These are phyloP conservation scores for Augochlorella aurata DNA, from an alignment of 2,888 invertebrate species.

Conservation along the genomic window DNA sequence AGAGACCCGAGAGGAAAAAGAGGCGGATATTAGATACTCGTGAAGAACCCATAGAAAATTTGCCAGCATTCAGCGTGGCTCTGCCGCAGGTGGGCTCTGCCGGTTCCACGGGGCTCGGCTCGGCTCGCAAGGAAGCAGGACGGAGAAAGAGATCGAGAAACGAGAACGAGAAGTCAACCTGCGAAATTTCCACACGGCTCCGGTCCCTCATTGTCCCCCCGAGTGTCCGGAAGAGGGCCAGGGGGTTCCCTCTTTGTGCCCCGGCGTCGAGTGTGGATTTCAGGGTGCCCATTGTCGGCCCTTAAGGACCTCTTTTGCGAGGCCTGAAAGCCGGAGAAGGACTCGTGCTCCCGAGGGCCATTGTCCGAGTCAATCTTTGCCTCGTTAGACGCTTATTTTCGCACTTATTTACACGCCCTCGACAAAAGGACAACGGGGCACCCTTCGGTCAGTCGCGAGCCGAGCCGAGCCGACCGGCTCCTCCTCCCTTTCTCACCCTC, in stretches of 20 bases:
- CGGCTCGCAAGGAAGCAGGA: slow-evolving; percentile 25
- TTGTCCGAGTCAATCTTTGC: slow-evolving; percentile 81
- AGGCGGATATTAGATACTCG: slow-evolving; percentile 77
- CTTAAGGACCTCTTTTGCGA: slow-evolving; percentile 73
- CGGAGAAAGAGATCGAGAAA: slow-evolving; percentile 20
- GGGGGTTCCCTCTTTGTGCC: slow-evolving; percentile 47
- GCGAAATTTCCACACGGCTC: slow-evolving; percentile 76
- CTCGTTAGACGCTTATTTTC: slow-evolving; percentile 82
- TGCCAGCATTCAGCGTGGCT: slow-evolving; percentile 76
- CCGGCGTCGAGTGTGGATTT: slow-evolving; percentile 76
- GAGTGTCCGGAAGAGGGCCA: slow-evolving; percentile 38
- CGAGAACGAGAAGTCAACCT: slow-evolving; percentile 76
- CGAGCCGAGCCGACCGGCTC: neutral
- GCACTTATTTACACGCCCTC: slow-evolving; percentile 77
- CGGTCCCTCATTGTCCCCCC: slow-evolving; percentile 67
- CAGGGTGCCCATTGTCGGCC: slow-evolving; percentile 74
- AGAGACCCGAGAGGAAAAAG: slow-evolving; percentile 42
- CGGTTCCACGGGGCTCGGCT: slow-evolving; percentile 33
- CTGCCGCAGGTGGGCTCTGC: slow-evolving; percentile 74
- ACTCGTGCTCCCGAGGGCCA: slow-evolving; percentile 74
- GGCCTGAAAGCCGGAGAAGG: slow-evolving; percentile 65
- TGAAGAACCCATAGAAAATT: slow-evolving; percentile 77
- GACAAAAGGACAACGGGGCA: slow-evolving; percentile 50
- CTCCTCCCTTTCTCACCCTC: neutral
- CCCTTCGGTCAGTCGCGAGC: slow-evolving; percentile 29